A percentile compares a stretch with the other conserved stretches of the same genome.
Evolutionary conservation across 1,140 invertebrate genomes (phyloP).

Genomic region (Diabrotica undecimpunctata): DNA sequence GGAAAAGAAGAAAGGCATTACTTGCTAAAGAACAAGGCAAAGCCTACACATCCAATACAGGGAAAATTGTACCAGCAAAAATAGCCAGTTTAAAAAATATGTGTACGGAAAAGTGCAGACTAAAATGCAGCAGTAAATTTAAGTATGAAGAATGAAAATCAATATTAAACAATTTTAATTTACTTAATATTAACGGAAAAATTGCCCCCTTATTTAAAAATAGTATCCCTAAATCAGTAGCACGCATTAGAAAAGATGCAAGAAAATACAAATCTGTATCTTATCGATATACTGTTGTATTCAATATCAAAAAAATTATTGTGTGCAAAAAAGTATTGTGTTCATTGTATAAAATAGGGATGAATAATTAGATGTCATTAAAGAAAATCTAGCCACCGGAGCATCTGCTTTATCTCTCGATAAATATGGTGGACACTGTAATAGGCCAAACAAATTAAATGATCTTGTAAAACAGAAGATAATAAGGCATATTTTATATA

Average conservation of each 20-base stretch:
- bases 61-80: conserved; percentile 4
- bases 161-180: background rate
- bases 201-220: conserved; percentile 10
- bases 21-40: too few species aligned
- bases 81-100: background rate
- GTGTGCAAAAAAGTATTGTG: conserved; percentile 12
- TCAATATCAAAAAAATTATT: too few species aligned
- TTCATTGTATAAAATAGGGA: conserved; percentile 9
- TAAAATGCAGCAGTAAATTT: background rate
- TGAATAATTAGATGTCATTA: conserved; percentile 13
- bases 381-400: conserved; percentile 10
- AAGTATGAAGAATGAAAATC: background rate
- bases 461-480: too few species aligned
- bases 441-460: conserved; percentile 18
- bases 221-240: background rate
- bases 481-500: too few species aligned
- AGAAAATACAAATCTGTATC: background rate
- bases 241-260: background rate
- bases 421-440: conserved; percentile 14
- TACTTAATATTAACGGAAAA: conserved; percentile 51
- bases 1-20: too few species aligned
- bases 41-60: background rate
- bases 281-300: conserved; percentile 2
- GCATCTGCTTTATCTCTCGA: conserved; percentile 7
- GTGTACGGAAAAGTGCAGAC: conserved; percentile 5